phyloP scores from a whole-genome alignment of 2,888 invertebrate species.

The Branchipolynoe longqiensis region DNA sequence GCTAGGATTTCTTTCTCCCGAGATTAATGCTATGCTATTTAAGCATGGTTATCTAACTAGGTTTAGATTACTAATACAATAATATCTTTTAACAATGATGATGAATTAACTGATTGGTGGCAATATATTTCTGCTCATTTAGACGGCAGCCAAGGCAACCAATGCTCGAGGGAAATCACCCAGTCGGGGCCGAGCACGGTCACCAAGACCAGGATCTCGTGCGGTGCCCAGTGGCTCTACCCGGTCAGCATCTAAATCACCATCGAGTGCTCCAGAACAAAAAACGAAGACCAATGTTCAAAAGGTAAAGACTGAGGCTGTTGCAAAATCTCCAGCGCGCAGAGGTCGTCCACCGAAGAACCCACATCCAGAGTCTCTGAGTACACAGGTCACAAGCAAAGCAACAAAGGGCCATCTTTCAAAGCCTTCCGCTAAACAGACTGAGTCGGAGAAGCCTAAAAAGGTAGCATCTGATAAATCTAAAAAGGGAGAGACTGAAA shows the following conservation, averaged over 20 bases:
- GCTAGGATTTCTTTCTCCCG: too few species aligned
- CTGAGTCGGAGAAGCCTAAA: too few species aligned
- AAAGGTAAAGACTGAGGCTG: not conserved
- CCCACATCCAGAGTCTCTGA: not conserved
- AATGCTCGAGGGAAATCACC: conserved; percentile 27
- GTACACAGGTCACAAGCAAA: not conserved
- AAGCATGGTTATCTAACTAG: too few species aligned
- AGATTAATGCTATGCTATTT: too few species aligned
- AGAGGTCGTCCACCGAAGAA: conserved; percentile 39
- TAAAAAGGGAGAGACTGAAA: not conserved
- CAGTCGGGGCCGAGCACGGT: conserved; percentile 29
- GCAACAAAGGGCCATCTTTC: not conserved
- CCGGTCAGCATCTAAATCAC: conserved; percentile 14
- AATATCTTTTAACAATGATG: too few species aligned
- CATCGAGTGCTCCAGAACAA: conserved; percentile 5
- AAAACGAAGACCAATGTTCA: not conserved
- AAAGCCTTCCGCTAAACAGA: not conserved
- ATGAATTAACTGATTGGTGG: too few species aligned
- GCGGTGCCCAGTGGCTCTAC: not conserved
- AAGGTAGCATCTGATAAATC: not conserved
- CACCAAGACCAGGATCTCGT: not conserved
- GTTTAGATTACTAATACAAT: too few species aligned
- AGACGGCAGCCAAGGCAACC: too few species aligned
- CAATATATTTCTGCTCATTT: too few species aligned
- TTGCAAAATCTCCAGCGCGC: not conserved